Evolutionary conservation across 2,113 vertebrate genomes (phyloP).

Genomic region (Tapirus terrestris): DNA sequence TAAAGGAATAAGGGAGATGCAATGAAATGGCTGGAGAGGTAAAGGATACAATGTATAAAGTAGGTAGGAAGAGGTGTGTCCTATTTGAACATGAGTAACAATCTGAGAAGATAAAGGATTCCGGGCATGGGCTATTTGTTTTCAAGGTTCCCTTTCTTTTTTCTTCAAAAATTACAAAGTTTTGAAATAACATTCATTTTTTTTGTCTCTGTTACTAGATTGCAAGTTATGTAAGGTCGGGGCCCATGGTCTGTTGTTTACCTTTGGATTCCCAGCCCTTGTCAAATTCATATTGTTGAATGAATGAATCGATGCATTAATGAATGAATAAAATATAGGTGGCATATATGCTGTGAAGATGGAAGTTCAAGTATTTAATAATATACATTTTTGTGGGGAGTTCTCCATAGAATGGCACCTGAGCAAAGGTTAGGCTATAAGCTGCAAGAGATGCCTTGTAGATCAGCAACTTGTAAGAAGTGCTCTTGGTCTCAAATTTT

Average conservation of each 20-base stretch:
- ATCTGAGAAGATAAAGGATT: not conserved
- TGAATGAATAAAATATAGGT: not conserved
- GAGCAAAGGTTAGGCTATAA: not conserved
- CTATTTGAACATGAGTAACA: accelerated
- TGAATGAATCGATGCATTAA: not conserved
- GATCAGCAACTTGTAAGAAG: not conserved
- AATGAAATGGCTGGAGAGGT: accelerated
- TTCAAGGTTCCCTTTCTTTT: accelerated
- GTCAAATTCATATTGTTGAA: not conserved
- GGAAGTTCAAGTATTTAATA: not conserved
- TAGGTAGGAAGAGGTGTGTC: accelerated
- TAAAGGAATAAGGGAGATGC: accelerated
- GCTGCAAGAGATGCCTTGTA: not conserved
- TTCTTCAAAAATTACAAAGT: not conserved
- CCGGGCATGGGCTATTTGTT: accelerated
- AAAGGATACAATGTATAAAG: accelerated
- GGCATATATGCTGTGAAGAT: not conserved
- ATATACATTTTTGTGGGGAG: not conserved
- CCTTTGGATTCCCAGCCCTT: not conserved
- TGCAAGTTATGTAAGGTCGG: accelerated
- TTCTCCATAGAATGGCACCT: not conserved
- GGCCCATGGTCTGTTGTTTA: accelerated
- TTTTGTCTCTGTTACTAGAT: not conserved
- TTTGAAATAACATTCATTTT: not conserved
- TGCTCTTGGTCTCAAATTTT: not conserved